Evolutionary conservation across 2,888 invertebrate genomes (phyloP).

Genomic region (Oeneis ivallda): DNA sequence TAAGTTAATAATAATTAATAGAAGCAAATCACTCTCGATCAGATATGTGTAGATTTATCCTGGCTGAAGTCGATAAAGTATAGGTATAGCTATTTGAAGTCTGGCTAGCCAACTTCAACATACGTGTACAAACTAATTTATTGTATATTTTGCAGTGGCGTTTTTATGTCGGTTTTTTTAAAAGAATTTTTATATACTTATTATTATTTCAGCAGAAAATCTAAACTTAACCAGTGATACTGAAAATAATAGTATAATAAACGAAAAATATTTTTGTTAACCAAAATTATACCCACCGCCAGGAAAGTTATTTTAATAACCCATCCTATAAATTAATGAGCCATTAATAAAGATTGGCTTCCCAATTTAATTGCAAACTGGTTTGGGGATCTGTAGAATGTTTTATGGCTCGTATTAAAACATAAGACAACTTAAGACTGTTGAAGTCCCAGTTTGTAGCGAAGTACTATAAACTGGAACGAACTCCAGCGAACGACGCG

Average conservation of each 20-base stretch:
- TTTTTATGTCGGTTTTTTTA: too few species aligned
- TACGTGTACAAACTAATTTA: too few species aligned
- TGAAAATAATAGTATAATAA: background rate
- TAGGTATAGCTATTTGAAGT: too few species aligned
- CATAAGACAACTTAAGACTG: slow-evolving; percentile 31
- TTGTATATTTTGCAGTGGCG: too few species aligned
- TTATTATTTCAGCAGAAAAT: too few species aligned
- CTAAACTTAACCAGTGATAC: background rate
- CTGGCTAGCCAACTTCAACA: too few species aligned
- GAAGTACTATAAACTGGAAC: slow-evolving; percentile 29
- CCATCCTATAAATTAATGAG: slow-evolving; percentile 14
- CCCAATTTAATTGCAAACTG: slow-evolving; percentile 22
- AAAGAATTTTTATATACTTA: too few species aligned
- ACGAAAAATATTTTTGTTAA: background rate
- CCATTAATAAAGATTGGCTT: slow-evolving; percentile 26
- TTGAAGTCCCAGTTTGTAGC: slow-evolving; percentile 27
- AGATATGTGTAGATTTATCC: too few species aligned
- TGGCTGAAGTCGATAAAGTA: too few species aligned
- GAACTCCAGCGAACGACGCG: slow-evolving; percentile 21
- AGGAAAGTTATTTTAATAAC: slow-evolving; percentile 4
- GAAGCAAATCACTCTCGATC: too few species aligned
- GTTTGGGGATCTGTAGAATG: slow-evolving; percentile 15
- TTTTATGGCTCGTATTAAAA: slow-evolving; percentile 23
- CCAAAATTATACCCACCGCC: background rate
- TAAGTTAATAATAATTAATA: too few species aligned